phyloP scores from a whole-genome alignment of 1,140 invertebrate genomes.

The Camponotus vicinus region DNA sequence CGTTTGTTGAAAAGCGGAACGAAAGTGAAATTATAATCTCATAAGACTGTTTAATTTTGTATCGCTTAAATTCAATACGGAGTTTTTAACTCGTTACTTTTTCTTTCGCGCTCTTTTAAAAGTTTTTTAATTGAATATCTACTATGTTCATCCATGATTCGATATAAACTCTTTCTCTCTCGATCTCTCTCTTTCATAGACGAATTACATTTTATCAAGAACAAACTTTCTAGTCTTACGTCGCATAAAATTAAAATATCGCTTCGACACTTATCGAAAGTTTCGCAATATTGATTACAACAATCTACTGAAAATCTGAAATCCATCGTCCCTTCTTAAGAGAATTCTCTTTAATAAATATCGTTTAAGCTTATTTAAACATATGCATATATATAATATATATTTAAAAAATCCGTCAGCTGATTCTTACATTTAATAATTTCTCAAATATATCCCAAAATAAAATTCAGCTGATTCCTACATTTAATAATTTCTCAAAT shows the following conservation, averaged over 20 bases:
- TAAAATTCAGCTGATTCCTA: no score
- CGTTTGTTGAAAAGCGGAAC: not conserved
- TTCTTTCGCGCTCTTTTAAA: conserved; percentile 26
- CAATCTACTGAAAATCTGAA: conserved; percentile 29
- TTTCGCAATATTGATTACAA: conserved; percentile 43
- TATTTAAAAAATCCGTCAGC: no score
- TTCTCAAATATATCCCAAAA: no score
- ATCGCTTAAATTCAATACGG: conserved; percentile 32
- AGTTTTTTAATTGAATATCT: conserved; percentile 54
- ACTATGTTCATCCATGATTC: conserved; percentile 30
- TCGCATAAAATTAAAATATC: conserved; percentile 53
- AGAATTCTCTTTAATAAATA: conserved; percentile 9
- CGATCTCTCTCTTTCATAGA: not conserved
- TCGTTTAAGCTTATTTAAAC: not conserved
- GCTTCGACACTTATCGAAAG: conserved; percentile 27
- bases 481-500: no score
- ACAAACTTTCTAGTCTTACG: conserved; percentile 40
- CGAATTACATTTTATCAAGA: conserved; percentile 43
- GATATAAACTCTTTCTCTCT: conserved; percentile 31
- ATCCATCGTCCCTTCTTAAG: not conserved
- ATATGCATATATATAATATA: no score
- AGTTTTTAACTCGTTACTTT: conserved; percentile 37
- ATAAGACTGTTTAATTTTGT: conserved; percentile 26
- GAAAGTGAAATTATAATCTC: conserved; percentile 26
- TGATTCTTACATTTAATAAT: no score